Evolutionary conservation across 2,113 vertebrate genomes (phyloP).

Genomic region (Gasterosteus nipponicus): DNA sequence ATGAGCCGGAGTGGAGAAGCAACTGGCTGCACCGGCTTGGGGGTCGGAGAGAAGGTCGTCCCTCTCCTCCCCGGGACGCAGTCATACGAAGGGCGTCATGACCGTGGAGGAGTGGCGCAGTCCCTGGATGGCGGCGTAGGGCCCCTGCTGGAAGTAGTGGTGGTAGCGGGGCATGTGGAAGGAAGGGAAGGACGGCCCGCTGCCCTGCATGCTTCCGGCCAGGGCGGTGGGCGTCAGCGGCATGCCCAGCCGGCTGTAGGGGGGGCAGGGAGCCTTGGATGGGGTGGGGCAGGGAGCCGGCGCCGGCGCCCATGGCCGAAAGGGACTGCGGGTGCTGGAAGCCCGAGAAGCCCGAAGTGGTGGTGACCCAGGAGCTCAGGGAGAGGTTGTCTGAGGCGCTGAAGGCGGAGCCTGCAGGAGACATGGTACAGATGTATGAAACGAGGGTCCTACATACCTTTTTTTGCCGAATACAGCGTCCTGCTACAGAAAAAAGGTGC

Average conservation of each 20-base stretch:
- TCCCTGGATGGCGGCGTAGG: slow-evolving; percentile 98
- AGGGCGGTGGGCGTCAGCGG: slow-evolving; percentile 91
- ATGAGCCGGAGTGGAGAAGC: slow-evolving; percentile 15
- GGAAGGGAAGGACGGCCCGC: slow-evolving; percentile 94
- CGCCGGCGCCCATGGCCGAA: slow-evolving; percentile 87
- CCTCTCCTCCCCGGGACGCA: slow-evolving; percentile 31
- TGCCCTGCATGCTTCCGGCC: slow-evolving; percentile 91
- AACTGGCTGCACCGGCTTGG: slow-evolving; percentile 7
- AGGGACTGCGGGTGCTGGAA: slow-evolving; percentile 96
- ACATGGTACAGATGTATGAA: not conserved
- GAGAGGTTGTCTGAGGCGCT: slow-evolving; percentile 95
- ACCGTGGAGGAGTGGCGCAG: slow-evolving; percentile 96
- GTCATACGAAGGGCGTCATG: slow-evolving; percentile 99
- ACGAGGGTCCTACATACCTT: not conserved
- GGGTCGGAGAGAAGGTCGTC: slow-evolving; percentile 13
- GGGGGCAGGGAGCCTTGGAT: slow-evolving; percentile 95
- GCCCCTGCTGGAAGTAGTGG: slow-evolving; percentile 99
- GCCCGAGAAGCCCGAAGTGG: slow-evolving; percentile 91
- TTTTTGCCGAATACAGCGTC: too few species aligned
- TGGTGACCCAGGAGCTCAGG: slow-evolving; percentile 96
- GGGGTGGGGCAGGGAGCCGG: slow-evolving; percentile 89
- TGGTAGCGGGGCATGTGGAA: slow-evolving; percentile 99
- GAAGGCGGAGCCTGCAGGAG: slow-evolving; percentile 90
- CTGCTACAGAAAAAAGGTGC: not conserved
- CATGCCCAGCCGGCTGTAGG: slow-evolving; percentile 92